These are phyloP conservation scores for Athripsodes cinereus DNA, from an alignment of 2,888 invertebrate genomes.

Conservation along the genomic window DNA sequence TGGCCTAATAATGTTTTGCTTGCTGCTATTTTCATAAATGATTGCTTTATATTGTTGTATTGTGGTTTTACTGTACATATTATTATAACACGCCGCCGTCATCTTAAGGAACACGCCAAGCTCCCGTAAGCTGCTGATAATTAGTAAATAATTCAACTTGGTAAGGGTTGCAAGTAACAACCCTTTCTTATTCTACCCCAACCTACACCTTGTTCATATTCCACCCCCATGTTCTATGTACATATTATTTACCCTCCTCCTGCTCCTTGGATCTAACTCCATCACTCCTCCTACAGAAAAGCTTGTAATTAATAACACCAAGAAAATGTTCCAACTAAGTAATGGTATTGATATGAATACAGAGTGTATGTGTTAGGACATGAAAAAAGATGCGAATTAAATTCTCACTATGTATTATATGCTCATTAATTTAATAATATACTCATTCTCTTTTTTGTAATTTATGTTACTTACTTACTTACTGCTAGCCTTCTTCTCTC, in stretches of 20 bases:
- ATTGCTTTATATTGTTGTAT: no score
- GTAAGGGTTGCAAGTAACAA: conserved; percentile 11
- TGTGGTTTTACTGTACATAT: background rate
- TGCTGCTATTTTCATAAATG: no score
- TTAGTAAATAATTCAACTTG: conserved; percentile 29
- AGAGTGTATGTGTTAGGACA: conserved; percentile 4
- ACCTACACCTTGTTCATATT: conserved; percentile 5
- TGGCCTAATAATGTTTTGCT: no score
- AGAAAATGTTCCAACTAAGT: conserved; percentile 21
- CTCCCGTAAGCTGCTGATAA: conserved; percentile 25
- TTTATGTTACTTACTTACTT: no score
- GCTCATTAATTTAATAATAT: no score
- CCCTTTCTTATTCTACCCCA: conserved; percentile 5
- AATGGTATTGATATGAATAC: conserved; percentile 24
- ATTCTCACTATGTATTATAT: no score
- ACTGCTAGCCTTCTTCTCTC: no score
- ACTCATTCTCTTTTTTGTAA: no score
- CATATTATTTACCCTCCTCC: background rate
- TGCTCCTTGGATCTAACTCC: conserved; percentile 4
- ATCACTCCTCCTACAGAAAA: conserved; percentile 12
- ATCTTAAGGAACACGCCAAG: conserved; percentile 5
- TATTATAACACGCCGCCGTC: background rate
- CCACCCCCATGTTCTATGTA: conserved; percentile 1
- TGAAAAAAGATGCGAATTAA: no score
- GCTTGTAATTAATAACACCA: conserved; percentile 27